phyloP scores from a whole-genome alignment of 2,113 vertebrate genomes.

The Cephalopholis sonnerati region DNA sequence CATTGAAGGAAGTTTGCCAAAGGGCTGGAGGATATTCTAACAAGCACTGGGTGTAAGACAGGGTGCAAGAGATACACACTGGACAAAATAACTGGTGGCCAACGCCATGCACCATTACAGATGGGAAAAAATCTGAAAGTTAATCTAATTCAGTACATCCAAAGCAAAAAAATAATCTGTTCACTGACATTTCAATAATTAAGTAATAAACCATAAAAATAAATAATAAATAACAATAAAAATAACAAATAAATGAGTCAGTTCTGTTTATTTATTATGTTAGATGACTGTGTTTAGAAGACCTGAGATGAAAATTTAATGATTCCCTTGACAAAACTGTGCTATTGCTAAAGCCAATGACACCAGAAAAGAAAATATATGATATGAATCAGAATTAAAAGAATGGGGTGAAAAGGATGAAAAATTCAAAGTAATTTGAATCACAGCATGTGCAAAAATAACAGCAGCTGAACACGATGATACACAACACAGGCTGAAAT shows the following conservation, averaged over 20 bases:
- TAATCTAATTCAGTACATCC: slow-evolving; percentile 14
- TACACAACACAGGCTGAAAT: background rate
- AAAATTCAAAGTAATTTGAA: slow-evolving; percentile 26
- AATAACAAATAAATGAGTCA: background rate
- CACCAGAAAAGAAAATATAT: slow-evolving; percentile 3
- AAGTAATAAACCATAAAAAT: background rate
- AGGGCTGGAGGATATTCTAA: slow-evolving; percentile 1
- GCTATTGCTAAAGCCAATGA: slow-evolving; percentile 15
- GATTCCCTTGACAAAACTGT: slow-evolving; percentile 26
- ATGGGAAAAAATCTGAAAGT: slow-evolving; percentile 3
- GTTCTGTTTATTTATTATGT: background rate
- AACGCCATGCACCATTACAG: background rate
- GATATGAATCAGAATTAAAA: background rate
- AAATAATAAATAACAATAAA: no score
- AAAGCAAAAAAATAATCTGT: background rate
- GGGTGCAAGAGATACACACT: background rate
- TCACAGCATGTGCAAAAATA: slow-evolving; percentile 8
- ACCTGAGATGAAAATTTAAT: slow-evolving; percentile 18
- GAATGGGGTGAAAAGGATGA: background rate
- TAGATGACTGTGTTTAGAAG: background rate
- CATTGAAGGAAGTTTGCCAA: background rate
- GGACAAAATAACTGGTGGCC: background rate
- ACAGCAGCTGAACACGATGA: background rate
- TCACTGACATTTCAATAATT: background rate
- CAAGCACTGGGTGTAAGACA: slow-evolving; percentile 9